Evolutionary conservation across 2,888 invertebrate genomes (phyloP), one percentile per base, ranked within the genome.

Genomic region (Dicycla oo): DNA sequence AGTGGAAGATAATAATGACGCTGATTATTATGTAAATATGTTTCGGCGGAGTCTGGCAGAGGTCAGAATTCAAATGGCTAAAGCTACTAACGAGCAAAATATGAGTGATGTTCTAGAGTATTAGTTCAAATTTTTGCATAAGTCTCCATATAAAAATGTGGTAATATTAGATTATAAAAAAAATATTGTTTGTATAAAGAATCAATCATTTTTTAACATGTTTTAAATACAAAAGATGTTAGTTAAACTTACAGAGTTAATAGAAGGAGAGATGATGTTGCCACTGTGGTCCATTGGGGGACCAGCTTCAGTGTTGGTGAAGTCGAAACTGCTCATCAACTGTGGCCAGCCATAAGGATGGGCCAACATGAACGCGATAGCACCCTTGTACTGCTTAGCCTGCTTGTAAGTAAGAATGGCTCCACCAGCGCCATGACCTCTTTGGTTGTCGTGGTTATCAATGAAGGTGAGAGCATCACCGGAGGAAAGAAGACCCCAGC

Each of bases 401-500:
- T 93, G 90, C 88, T 98, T 98, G 92, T 98, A 97, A 3, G 97
- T 98, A 8, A 98, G 94, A 60, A 98, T 97, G 64, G 92, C 88
- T 11, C 94, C 96, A 61, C 96, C 97, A 61, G 97, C 97, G 63
- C 97, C 97, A 80, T 97, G 97, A 7, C 97, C 98, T 86, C 99
- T 96, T 91, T 99, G 98, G 88, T 98, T 98, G 91, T 99, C 99
- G 88, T 99, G 99, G 93, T 99, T 99, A 89, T 99, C 99, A 66
- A 99, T 97, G 89, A 99, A 98, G 26, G 97, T 97, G 0, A 98
- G 88, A 4, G 98, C 97, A 77, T 97, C 96, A 0, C 88, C 89
- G 0, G 96, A 96, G 34, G 96, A 94, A 1, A 98, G 86, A 47
- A 98, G 96, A 26, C 96, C 97, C 98, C 98, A 98, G 11, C 87